A percentile compares a stretch with the other conserved stretches of the same genome.
Conservation (phyloP, 2,888 invertebrate genomes). For the Vanessa cardui region DNA sequence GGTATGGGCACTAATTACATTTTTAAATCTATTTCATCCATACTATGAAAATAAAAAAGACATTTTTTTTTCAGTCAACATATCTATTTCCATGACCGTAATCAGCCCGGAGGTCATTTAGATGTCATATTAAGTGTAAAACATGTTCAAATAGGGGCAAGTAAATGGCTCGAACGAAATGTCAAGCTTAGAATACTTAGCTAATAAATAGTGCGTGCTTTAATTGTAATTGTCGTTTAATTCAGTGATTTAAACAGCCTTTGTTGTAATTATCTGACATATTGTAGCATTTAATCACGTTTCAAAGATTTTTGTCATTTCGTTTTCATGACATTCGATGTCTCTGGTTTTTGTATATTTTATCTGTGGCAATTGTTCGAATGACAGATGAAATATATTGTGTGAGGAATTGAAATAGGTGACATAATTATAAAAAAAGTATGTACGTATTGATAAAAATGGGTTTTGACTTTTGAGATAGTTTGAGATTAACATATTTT, state of each 20-base stretch:
- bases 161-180: background rate
- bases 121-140: background rate
- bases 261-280: background rate
- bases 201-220: background rate
- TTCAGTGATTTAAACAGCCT: background rate
- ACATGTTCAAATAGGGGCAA: background rate
- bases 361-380: conserved; percentile 2
- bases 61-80: background rate
- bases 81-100: too few relatives aligned
- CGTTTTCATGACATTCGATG: background rate
- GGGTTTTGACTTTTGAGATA: too few relatives aligned
- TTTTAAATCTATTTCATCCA: too few relatives aligned
- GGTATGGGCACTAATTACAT: too few relatives aligned
- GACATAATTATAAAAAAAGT: too few relatives aligned
- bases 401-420: background rate
- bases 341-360: background rate
- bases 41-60: background rate
- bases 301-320: background rate
- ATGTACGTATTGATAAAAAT: too few relatives aligned
- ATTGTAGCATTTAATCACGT: conserved; percentile 2
- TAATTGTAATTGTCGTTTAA: background rate
- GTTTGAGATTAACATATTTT: too few relatives aligned
- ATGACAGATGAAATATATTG: background rate
- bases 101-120: background rate
- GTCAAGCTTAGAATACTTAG: background rate